Conservation (phyloP, 2,797 vertebrate genomes). For the Podargus strigoides region DNA sequence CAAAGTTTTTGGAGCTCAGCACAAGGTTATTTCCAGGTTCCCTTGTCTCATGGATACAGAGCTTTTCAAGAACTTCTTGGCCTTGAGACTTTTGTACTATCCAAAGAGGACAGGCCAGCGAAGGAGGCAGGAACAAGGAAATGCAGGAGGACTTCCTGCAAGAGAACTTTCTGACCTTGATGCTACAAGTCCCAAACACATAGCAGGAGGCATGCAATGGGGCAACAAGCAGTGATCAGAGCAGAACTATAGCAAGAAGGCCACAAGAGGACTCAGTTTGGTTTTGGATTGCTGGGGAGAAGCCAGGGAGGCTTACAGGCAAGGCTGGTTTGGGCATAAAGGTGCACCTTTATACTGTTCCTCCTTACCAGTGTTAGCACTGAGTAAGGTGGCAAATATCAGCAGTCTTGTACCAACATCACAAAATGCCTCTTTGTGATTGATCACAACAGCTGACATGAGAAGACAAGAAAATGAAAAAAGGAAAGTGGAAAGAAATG, state of each 20-base stretch:
- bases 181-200: neutral
- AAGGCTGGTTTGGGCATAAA: neutral
- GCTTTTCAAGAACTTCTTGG: neutral
- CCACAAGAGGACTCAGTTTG: neutral
- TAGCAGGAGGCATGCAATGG: neutral
- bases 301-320: neutral
- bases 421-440: neutral
- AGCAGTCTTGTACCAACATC: neutral
- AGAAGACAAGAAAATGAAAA: neutral
- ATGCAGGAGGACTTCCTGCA: neutral
- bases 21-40: fast-evolving
- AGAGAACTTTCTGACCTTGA: neutral
- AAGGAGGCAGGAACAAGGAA: neutral
- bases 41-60: neutral
- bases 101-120: neutral
- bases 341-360: neutral
- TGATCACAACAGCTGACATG: neutral
- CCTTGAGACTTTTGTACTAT: neutral
- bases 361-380: neutral
- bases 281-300: neutral
- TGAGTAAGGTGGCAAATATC: neutral
- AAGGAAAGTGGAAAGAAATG: neutral
- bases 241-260: neutral
- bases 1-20: neutral
- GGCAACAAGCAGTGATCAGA: neutral